Conservation (phyloP, 2,113 vertebrate genomes). For the Tonatia bakeri region DNA sequence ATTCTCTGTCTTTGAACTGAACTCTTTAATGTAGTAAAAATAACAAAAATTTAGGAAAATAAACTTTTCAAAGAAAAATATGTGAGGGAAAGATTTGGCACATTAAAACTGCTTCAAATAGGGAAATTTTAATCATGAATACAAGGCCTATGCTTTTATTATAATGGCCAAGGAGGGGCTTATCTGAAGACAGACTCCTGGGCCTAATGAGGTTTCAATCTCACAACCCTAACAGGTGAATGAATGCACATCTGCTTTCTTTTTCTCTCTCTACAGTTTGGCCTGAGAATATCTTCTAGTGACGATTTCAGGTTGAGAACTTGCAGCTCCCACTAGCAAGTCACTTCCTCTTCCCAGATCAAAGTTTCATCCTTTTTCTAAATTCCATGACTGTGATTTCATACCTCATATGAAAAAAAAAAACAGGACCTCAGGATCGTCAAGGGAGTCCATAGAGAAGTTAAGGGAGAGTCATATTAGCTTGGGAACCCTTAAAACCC, state of each 20-base stretch:
- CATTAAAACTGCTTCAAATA: not conserved
- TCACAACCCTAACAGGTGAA: not conserved
- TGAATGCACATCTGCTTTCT: not conserved
- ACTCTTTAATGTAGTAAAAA: not conserved
- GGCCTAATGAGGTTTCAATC: not conserved
- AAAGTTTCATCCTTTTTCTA: not conserved
- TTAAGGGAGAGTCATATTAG: not conserved
- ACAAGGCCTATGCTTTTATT: not conserved
- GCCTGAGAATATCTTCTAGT: constrained; percentile 6
- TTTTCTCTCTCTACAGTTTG: not conserved
- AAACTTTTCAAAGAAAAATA: constrained; percentile 24
- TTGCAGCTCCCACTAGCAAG: not conserved
- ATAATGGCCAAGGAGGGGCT: not conserved
- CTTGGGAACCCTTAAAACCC: not conserved
- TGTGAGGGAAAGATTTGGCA: not conserved
- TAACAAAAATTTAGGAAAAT: constrained; percentile 30
- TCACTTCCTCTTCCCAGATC: not conserved
- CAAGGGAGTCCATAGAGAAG: not conserved
- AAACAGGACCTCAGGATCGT: not conserved
- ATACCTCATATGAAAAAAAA: not conserved
- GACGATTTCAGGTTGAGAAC: not conserved
- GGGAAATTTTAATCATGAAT: not conserved
- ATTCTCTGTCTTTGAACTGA: constrained; percentile 9
- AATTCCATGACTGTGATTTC: not conserved
- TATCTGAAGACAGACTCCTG: not conserved